Evolutionary conservation across 2,113 vertebrate genomes (phyloP), one percentile per base, ranked within the genome.

Genomic region (Alexandromys fortis): DNA sequence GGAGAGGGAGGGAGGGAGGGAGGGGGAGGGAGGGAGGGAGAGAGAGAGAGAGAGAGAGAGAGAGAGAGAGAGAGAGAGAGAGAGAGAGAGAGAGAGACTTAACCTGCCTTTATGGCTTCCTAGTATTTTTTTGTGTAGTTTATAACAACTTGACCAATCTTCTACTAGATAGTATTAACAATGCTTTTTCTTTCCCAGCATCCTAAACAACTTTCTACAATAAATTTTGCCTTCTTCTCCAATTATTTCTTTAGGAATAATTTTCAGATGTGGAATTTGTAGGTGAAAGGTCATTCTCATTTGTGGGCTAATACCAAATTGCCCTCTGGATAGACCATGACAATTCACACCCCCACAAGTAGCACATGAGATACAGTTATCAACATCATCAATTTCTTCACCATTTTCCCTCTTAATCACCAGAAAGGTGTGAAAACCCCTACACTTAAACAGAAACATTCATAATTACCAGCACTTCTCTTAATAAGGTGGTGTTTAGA

Each of bases 401-500:
- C 97, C 55, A 38, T 91, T 97, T 97, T 81, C 93, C 81, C 42
- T 95, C 92, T 92, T 97, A 96, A 97, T 98, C 93, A 98, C 95
- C 86, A 98, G 91, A 97, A 97, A 97, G 97, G 93, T 97, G 94
- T 98, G 96, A 89, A 94, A 95, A 95, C 96, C 21, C 97, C 58
- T 83, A 96, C 75, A 97, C 97, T 98, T 98, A 97, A 97, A 98
- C 78, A 90, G 92, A 67, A 93, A 96, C 96, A 96, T 98, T 98
- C 97, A 96, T 98, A 98, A 98, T 98, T 98, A 98, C 97, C 95
- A 94, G 89, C 95, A 97, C 97, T 98, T 98, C 98, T 96, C 97
- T 97, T 98, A 98, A 98, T 98, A 98, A 98, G 98, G 98, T 92
- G 98, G 98, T 94, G 75, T 97, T 97, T 97, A 86, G 97, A 98